These are phyloP conservation scores for Villa cingulata DNA, from an alignment of 2,888 invertebrate species.

Conservation along the genomic window DNA sequence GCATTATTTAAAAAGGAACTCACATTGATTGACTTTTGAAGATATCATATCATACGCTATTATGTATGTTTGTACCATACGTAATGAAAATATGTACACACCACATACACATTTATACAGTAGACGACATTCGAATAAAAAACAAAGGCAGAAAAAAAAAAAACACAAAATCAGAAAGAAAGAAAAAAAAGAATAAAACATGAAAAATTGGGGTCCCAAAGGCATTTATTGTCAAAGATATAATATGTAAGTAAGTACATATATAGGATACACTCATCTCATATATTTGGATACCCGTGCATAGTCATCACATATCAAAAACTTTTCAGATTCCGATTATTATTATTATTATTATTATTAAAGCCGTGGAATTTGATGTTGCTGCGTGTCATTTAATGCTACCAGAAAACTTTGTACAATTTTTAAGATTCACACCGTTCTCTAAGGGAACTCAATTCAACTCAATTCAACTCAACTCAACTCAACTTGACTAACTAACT, in stretches of 20 bases:
- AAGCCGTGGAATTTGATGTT: constrained; percentile 14
- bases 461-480: no score
- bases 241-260: no score
- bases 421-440: neutral
- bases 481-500: no score
- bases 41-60: no score
- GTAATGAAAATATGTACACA: no score
- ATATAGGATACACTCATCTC: no score
- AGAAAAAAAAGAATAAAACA: neutral
- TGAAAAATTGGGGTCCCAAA: neutral
- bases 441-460: neutral
- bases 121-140: neutral
- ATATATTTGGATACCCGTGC: no score
- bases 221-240: neutral
- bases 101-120: no score
- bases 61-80: no score
- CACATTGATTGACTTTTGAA: constrained; percentile 11
- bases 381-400: constrained; percentile 13
- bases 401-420: constrained; percentile 6
- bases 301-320: no score
- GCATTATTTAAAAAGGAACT: constrained; percentile 13
- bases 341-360: no score
- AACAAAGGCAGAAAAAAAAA: neutral
- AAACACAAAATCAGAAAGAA: neutral
- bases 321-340: neutral